Conservation (phyloP, 2,888 invertebrate species). For the Fragum fragum region DNA sequence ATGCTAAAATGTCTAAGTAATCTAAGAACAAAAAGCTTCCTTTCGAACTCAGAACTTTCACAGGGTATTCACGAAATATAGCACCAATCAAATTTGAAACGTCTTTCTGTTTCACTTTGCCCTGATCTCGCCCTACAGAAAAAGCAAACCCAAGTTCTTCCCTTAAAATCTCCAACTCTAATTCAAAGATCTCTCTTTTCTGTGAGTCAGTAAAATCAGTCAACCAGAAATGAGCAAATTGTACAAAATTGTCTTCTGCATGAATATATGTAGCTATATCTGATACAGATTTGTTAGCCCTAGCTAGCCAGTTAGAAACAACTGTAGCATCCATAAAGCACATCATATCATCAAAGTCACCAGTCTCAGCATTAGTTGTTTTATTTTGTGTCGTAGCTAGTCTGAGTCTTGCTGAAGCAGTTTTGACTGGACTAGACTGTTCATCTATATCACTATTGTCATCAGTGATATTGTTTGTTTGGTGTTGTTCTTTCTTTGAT, state of each 20-base stretch:
- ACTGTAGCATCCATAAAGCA: constrained; percentile 84
- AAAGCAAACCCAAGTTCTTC: constrained; percentile 85
- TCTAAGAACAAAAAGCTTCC: constrained; percentile 84
- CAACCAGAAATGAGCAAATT: constrained; percentile 86
- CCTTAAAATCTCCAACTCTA: constrained; percentile 83
- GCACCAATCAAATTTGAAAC: constrained; percentile 81
- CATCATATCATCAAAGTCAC: constrained; percentile 84
- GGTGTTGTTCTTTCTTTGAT: neutral
- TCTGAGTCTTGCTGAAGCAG: constrained; percentile 21
- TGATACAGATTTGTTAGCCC: constrained; percentile 80
- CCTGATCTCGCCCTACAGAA: constrained; percentile 79
- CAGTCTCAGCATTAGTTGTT: constrained; percentile 59
- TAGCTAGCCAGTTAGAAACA: constrained; percentile 83
- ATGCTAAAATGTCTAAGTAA: constrained; percentile 83
- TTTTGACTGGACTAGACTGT: constrained; percentile 40
- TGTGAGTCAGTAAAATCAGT: constrained; percentile 82
- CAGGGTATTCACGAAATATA: constrained; percentile 85
- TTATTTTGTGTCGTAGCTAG: neutral
- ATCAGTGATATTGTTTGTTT: neutral
- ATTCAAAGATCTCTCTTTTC: constrained; percentile 83
- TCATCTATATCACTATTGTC: constrained; percentile 32
- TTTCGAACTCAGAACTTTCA: constrained; percentile 78
- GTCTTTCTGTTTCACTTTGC: constrained; percentile 78
- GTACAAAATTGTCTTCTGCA: constrained; percentile 83
- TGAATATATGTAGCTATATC: constrained; percentile 81